Percentiles rank a stretch among this genome's conserved stretches.
Conservation (phyloP, 1,140 invertebrate genomes). For the Pentalonia nigronervosa region DNA sequence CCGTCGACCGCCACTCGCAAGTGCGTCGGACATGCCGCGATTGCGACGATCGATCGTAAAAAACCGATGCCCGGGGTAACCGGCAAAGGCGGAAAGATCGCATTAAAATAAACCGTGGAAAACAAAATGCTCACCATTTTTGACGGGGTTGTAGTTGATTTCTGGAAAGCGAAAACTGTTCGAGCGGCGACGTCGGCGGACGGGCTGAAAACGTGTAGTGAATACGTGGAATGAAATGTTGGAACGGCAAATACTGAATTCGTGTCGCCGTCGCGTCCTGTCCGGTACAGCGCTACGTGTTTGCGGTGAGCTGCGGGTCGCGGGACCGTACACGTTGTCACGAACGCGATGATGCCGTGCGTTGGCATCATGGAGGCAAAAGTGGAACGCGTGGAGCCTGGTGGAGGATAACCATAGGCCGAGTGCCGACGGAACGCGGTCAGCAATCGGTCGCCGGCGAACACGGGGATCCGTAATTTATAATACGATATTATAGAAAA, state of each 20-base stretch:
- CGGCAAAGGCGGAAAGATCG: fast-evolving
- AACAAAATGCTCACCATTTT: neutral
- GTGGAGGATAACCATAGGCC: neutral
- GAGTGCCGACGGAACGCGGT: neutral
- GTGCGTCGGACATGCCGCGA: too few species aligned
- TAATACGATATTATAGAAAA: too few species aligned
- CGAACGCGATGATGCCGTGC: neutral
- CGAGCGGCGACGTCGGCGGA: neutral
- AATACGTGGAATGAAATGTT: neutral
- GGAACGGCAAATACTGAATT: neutral
- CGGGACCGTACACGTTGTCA: neutral
- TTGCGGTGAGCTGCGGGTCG: neutral
- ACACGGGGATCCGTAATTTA: neutral
- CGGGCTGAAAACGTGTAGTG: neutral
- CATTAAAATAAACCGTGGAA: neutral
- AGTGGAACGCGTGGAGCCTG: neutral
- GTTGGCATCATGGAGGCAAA: neutral
- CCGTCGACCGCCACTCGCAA: neutral
- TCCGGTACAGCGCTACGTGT: neutral
- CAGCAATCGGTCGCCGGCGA: neutral
- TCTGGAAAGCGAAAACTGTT: neutral
- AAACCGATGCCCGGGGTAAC: neutral
- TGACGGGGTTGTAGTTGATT: neutral
- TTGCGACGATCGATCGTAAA: neutral
- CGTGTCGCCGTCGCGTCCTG: neutral